Evolutionary conservation across 2,888 invertebrate species (phyloP).

Genomic region (Mythimna impura): DNA sequence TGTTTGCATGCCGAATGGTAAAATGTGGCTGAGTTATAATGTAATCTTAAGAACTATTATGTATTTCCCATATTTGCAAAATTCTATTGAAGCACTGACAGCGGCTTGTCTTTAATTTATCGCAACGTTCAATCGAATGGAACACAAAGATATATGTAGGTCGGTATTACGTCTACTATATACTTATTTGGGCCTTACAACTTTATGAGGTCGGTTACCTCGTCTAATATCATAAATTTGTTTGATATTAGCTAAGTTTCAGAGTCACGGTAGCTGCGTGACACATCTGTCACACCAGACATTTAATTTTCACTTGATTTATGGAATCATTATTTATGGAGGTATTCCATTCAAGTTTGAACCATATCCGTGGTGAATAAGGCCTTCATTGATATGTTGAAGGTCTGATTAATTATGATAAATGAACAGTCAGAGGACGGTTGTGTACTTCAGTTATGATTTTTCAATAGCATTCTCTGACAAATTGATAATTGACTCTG

Average conservation of each 20-base stretch:
- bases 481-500: not conserved
- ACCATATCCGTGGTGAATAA: not conserved
- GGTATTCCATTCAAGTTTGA: not conserved
- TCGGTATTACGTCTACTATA: not conserved
- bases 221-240: not conserved
- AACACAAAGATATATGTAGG: not conserved
- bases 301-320: not conserved
- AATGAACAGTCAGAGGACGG: not conserved
- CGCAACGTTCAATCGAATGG: not conserved
- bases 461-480: no score
- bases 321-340: not conserved
- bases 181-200: not conserved
- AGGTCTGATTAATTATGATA: not conserved
- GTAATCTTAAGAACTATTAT: no score
- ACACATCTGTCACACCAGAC: not conserved
- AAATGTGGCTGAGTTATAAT: no score
- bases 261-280: not conserved
- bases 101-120: not conserved
- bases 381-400: not conserved
- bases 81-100: no score
- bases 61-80: no score
- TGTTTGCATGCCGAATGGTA: no score
- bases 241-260: not conserved
- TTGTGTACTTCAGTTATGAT: not conserved
- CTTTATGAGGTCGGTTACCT: not conserved